phyloP scores from a whole-genome alignment of 1,140 invertebrate species.

The Apis laboriosa region DNA sequence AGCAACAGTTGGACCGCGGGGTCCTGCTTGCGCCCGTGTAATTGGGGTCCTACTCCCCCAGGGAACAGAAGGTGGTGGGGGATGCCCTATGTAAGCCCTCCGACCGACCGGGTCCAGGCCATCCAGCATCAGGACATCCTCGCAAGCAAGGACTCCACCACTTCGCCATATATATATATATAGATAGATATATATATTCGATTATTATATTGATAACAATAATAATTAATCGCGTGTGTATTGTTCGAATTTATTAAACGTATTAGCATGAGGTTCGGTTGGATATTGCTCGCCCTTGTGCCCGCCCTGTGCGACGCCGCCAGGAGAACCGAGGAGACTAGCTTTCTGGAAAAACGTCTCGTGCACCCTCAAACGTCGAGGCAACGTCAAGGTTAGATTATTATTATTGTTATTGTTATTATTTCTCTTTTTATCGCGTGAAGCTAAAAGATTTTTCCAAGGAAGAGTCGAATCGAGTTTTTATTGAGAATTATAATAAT shows the following conservation, averaged over 20 bases:
- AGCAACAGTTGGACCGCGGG: constrained; percentile 67
- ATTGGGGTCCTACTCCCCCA: constrained; percentile 77
- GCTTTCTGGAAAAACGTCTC: constrained; percentile 53
- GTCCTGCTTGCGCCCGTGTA: constrained; percentile 77
- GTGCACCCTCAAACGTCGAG: constrained; percentile 61
- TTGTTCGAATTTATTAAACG: too few relatives aligned
- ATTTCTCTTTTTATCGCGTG: too few relatives aligned
- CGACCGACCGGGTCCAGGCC: constrained; percentile 78
- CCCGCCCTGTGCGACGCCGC: constrained; percentile 35
- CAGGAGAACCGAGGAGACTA: constrained; percentile 13
- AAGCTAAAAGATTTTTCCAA: too few relatives aligned
- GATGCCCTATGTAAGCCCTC: constrained; percentile 81
- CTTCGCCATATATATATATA: too few relatives aligned
- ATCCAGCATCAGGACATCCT: constrained; percentile 78
- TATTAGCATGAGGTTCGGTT: constrained; percentile 38
- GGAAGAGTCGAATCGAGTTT: too few relatives aligned
- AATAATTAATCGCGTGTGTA: too few relatives aligned
- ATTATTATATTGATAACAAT: too few relatives aligned
- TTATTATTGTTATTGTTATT: too few relatives aligned
- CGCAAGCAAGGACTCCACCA: constrained; percentile 67
- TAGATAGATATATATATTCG: too few relatives aligned
- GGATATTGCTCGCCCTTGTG: constrained; percentile 19
- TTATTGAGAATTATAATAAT: too few relatives aligned
- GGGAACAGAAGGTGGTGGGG: constrained; percentile 74
- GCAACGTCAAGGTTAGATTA: too few relatives aligned